Conservation (phyloP, 2,797 vertebrate species). For the Lutjanus campechanus region DNA sequence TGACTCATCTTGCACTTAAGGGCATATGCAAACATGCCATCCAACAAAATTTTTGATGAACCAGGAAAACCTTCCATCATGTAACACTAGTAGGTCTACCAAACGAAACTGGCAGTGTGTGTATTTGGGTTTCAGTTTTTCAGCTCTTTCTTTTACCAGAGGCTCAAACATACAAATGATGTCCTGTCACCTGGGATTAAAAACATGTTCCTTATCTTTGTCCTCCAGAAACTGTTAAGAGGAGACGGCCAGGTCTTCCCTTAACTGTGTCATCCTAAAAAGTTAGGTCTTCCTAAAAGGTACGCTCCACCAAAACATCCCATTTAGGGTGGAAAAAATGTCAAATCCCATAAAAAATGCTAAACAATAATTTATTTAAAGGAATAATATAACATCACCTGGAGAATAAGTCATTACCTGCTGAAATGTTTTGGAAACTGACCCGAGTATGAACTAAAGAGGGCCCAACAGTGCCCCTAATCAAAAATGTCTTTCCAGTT, state of each 20-base stretch:
- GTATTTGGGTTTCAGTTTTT: background rate
- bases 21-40: constrained; percentile 1
- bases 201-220: background rate
- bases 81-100: background rate
- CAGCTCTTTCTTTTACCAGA: background rate
- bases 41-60: constrained; percentile 4
- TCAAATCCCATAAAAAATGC: background rate
- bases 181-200: background rate
- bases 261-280: background rate
- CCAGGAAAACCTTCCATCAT: constrained; percentile 11
- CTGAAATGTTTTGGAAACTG: background rate
- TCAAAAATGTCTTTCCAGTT: background rate
- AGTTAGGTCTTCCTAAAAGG: background rate
- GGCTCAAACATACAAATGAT: background rate
- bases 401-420: background rate
- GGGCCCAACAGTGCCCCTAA: background rate
- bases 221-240: background rate
- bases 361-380: background rate
- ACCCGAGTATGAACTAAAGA: background rate
- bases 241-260: background rate
- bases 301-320: background rate
- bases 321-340: background rate
- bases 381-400: background rate
- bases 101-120: constrained; percentile 1
- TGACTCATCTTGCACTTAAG: constrained; percentile 18